Base-by-base conservation (phyloP, 2,888 invertebrate genomes). In the Cantharis nigra region DNA sequence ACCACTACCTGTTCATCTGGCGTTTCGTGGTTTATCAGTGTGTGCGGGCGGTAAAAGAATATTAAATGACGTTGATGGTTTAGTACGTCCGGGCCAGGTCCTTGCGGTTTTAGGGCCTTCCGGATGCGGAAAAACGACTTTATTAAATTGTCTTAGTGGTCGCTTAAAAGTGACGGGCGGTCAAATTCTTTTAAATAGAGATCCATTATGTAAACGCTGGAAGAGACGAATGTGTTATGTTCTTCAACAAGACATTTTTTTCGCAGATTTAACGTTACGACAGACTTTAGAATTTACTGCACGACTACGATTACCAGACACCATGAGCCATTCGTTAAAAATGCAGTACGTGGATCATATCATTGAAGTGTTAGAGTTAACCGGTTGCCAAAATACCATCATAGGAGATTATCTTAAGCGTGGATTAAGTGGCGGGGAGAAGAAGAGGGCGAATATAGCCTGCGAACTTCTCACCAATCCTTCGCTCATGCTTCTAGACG, bases 41-140 rank as follows among this genome's bases (percentile, higher is more conserved):
- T 87, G 89, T 81, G 89, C 89, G 78, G 90, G 86, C 64, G 83
- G 85, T 70, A 90, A 93, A 75, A 90, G 90, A 71, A 92, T 94
- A 82, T 91, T 95, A 75, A 90, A 91, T 81, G 92, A 94, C 89
- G 92, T 95, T 83, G 93, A 92, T 85, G 95, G 95, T 63, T 89
- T 92, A 82, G 94, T 94, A 81, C 91, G 92, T 83, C 94, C 94
- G 16, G 95, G 95, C 71, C 93, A 95, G 86, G 90, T 96, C 78
- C 88, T 96, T 84, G 95, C 95, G 81, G 92, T 95, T 78, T 95
- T 95, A 94, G 95, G 95, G 81, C 95, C 95, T 49, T 94, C 94
- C 83, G 95, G 95, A 67, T 90, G 91, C 81, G 95, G 95, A 33
- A 96, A 96, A 89, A 95, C 95, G 13, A 95, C 95, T 20, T 89